Conservation (phyloP, 2,113 vertebrate species). For the Ailurus styani region DNA sequence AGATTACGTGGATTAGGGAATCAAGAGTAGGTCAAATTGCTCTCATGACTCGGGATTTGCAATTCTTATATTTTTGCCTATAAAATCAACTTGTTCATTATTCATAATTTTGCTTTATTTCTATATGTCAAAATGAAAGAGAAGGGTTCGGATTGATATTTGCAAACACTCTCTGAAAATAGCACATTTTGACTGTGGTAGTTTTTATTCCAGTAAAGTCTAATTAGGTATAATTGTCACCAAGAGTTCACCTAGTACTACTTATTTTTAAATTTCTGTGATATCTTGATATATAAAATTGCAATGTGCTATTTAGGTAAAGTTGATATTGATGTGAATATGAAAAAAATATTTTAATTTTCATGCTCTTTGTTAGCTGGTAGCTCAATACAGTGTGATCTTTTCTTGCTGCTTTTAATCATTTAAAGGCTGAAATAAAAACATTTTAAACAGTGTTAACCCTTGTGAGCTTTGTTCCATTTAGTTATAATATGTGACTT, state of each 20-base stretch:
- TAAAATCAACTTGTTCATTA: neutral
- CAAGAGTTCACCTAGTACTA: neutral
- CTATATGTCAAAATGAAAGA: neutral
- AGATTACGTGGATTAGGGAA: neutral
- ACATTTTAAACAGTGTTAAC: neutral
- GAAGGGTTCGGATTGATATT: neutral
- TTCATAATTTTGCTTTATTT: slow-evolving; percentile 1
- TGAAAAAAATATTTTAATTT: neutral
- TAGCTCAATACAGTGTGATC: neutral
- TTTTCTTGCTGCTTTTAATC: neutral
- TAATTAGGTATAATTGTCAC: neutral
- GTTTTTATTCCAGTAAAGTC: neutral
- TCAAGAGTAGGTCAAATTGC: neutral
- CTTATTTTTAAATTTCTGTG: neutral
- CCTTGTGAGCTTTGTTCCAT: neutral
- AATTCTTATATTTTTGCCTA: neutral
- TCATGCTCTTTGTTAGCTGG: neutral
- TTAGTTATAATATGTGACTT: neutral
- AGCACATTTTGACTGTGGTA: neutral
- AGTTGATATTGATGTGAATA: neutral
- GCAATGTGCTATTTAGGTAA: neutral
- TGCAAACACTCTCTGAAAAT: neutral
- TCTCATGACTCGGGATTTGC: neutral
- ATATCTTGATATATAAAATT: neutral
- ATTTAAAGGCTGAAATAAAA: neutral